A percentile compares a stretch with the other conserved stretches of the same genome.
Conservation (phyloP, 2,888 invertebrate species). For the Platycheirus rosarum region DNA sequence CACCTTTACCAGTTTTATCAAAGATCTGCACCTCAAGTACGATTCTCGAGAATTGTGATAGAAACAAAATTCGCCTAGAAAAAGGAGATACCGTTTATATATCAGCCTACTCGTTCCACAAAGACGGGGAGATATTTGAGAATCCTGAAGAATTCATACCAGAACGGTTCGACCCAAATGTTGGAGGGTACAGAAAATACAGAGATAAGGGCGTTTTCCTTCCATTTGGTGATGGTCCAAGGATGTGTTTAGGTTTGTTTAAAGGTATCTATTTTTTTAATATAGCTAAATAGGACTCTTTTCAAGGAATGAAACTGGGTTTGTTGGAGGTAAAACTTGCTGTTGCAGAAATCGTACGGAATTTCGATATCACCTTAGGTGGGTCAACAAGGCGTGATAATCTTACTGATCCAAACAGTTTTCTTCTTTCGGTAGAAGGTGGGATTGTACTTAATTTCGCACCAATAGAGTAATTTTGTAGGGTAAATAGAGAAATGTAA, state of each 20-base stretch:
- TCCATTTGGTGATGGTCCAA: constrained; percentile 79
- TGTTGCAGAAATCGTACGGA: constrained; percentile 76
- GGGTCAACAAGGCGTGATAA: constrained; percentile 76
- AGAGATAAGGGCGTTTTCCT: constrained; percentile 77
- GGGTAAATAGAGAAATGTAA: no score
- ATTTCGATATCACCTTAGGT: constrained; percentile 77
- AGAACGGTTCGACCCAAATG: constrained; percentile 76
- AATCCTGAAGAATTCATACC: constrained; percentile 77
- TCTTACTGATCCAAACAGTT: constrained; percentile 76
- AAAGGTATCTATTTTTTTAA: no score
- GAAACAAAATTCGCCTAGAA: constrained; percentile 55
- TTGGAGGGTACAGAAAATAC: constrained; percentile 76
- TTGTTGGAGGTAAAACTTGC: constrained; percentile 77
- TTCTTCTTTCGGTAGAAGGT: constrained; percentile 75
- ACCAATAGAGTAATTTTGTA: no score
- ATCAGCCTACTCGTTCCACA: constrained; percentile 76
- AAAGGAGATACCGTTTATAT: constrained; percentile 73
- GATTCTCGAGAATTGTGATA: constrained; percentile 68
- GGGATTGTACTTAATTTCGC: constrained; percentile 75
- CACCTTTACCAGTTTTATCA: constrained; percentile 75
- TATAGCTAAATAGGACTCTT: no score
- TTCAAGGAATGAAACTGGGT: constrained; percentile 78
- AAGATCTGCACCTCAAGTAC: constrained; percentile 76
- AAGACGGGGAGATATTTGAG: constrained; percentile 76
- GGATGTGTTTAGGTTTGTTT: constrained; percentile 77